A percentile compares a stretch with the other conserved stretches of the same genome.
Evolutionary conservation across 2,113 vertebrate species (phyloP).

Genomic region (Vireo altiloquus): DNA sequence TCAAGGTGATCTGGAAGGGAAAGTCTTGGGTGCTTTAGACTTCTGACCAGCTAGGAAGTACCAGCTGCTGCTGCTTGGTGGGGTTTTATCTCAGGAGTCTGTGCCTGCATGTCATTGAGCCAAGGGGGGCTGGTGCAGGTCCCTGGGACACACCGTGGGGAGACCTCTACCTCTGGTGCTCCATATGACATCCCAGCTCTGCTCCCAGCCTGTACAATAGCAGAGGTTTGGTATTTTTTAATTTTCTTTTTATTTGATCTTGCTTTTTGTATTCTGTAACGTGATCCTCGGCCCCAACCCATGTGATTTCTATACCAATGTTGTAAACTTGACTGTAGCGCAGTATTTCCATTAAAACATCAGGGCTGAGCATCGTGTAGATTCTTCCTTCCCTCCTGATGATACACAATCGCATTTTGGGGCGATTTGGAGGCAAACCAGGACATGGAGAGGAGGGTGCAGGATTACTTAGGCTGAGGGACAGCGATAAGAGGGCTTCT

Average conservation of each 20-base stretch:
- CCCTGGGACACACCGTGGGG: neutral
- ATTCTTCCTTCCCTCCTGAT: neutral
- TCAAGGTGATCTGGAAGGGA: neutral
- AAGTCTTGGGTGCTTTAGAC: neutral
- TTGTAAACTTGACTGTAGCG: constrained; percentile 79
- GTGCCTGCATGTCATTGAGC: neutral
- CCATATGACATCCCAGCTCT: neutral
- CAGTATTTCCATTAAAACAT: constrained; percentile 83
- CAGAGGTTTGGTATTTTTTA: neutral
- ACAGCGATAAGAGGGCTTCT: neutral
- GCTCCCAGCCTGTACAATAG: constrained; percentile 62
- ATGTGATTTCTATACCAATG: constrained; percentile 71
- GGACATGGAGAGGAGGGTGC: fast-evolving
- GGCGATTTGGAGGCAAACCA: neutral
- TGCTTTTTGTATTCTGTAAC: constrained; percentile 69
- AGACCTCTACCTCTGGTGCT: neutral
- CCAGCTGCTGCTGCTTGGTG: neutral
- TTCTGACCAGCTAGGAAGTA: neutral
- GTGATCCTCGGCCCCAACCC: constrained; percentile 62
- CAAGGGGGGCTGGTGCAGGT: neutral
- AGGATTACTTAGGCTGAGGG: neutral
- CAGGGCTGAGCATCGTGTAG: constrained; percentile 32
- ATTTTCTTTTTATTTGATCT: constrained; percentile 43
- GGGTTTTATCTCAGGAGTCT: neutral
- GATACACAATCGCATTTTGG: fast-evolving